phyloP scores from a whole-genome alignment of 2,888 invertebrate species.

The Drosophila stalkeri region DNA sequence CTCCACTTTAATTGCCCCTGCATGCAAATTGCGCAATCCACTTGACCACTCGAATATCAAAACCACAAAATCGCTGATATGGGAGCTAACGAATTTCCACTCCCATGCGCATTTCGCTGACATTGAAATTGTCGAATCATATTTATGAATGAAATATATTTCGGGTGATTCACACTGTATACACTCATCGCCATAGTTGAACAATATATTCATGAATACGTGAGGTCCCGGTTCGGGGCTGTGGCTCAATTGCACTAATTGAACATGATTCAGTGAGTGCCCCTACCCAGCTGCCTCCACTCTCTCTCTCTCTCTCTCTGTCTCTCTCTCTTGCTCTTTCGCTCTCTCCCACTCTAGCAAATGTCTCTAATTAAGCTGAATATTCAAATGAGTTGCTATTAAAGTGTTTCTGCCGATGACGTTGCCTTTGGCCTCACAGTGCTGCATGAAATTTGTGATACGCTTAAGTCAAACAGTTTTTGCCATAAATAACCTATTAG shows the following conservation, averaged over 20 bases:
- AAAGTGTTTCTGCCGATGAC: slow-evolving; percentile 31
- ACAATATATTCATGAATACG: slow-evolving; percentile 28
- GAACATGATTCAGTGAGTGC: slow-evolving; percentile 69
- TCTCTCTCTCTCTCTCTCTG: background rate
- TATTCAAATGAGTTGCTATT: slow-evolving; percentile 57
- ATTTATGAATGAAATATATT: slow-evolving; percentile 42
- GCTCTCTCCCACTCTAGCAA: background rate
- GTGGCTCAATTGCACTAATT: slow-evolving; percentile 71
- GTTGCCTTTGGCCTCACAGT: slow-evolving; percentile 27
- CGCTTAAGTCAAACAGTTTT: slow-evolving; percentile 46
- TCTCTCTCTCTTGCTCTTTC: background rate
- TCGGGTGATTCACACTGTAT: slow-evolving; percentile 25
- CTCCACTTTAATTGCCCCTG: slow-evolving; percentile 48
- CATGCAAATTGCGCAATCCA: slow-evolving; percentile 49
- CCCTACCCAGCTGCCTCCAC: background rate
- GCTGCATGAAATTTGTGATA: slow-evolving; percentile 55
- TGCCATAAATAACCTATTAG: slow-evolving; percentile 41
- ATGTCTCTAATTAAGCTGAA: slow-evolving; percentile 70
- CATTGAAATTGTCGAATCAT: slow-evolving; percentile 29
- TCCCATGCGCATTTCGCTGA: slow-evolving; percentile 24
- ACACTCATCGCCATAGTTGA: slow-evolving; percentile 26
- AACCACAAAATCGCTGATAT: slow-evolving; percentile 10
- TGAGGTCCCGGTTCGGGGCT: slow-evolving; percentile 12
- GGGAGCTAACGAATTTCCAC: slow-evolving; percentile 2
- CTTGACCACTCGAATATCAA: background rate